Conservation (phyloP, 2,888 invertebrate genomes). For the Drosophila prostipennis region DNA sequence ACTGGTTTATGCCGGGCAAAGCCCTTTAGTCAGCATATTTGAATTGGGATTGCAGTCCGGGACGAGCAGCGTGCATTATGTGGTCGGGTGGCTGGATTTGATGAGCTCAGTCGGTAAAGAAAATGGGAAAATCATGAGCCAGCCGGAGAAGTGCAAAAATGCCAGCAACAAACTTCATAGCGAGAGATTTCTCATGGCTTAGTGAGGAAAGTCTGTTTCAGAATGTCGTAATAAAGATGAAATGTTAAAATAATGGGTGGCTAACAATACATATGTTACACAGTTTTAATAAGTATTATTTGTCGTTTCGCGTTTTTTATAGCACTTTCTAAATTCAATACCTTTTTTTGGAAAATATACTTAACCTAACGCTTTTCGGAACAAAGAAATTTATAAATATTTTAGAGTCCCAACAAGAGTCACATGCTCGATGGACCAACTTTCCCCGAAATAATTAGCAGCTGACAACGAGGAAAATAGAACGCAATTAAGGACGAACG, state of each 20-base stretch:
- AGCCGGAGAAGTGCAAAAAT: background rate
- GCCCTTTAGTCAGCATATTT: constrained; percentile 64
- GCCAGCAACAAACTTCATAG: background rate
- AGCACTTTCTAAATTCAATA: too few species aligned
- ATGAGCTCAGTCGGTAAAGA: background rate
- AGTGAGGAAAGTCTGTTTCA: background rate
- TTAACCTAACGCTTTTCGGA: background rate
- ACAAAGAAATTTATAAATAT: too few species aligned
- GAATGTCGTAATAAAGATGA: background rate
- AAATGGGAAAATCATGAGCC: constrained; percentile 31
- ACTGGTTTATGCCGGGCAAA: constrained; percentile 40
- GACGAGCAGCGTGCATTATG: constrained; percentile 35
- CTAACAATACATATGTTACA: too few species aligned
- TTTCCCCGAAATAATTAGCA: constrained; percentile 37
- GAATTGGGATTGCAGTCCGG: constrained; percentile 58
- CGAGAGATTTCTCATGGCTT: background rate
- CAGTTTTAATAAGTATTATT: too few species aligned
- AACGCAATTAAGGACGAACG: constrained; percentile 11
- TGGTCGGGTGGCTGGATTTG: constrained; percentile 27
- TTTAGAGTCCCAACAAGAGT: background rate
- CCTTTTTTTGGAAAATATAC: too few species aligned
- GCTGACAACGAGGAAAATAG: constrained; percentile 47
- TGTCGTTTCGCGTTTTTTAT: too few species aligned
- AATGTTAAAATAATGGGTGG: background rate
- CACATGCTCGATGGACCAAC: background rate